phyloP scores from a whole-genome alignment of 2,797 vertebrate species.

The Cottoperca gobio region DNA sequence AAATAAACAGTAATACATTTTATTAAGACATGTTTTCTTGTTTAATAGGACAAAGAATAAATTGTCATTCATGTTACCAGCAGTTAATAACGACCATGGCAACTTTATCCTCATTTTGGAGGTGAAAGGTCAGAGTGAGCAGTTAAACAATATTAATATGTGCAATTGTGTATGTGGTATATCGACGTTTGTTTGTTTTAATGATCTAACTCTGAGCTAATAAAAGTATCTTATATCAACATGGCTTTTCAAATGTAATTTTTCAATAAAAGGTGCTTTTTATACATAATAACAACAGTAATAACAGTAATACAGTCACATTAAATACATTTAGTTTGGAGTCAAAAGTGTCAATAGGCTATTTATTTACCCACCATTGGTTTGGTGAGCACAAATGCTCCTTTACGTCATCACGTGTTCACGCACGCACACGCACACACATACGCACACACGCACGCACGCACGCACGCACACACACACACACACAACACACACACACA shows the following conservation, averaged over 20 bases:
- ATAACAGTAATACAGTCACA: slow-evolving; percentile 7
- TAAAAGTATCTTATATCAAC: slow-evolving; percentile 16
- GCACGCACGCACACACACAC: no score
- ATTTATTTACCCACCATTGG: not conserved
- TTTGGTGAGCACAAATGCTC: not conserved
- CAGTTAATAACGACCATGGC: not conserved
- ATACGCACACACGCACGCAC: no score
- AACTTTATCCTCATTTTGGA: not conserved
- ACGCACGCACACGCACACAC: no score
- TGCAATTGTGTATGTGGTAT: slow-evolving; percentile 22
- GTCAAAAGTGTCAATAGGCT: not conserved
- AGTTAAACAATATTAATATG: not conserved
- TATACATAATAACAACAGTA: slow-evolving; percentile 2
- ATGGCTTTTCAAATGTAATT: not conserved
- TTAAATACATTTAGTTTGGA: not conserved
- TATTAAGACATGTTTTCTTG: not conserved
- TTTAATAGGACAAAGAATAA: not conserved
- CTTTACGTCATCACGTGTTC: not conserved
- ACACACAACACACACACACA: no score
- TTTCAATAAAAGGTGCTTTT: not conserved
- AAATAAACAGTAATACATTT: not conserved
- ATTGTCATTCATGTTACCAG: not conserved
- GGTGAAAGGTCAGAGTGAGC: slow-evolving; percentile 19
- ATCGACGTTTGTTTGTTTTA: slow-evolving; percentile 13
- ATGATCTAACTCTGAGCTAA: slow-evolving; percentile 12